These are phyloP conservation scores for Prolemur simus DNA, from an alignment of 2,113 vertebrate species.

Conservation along the genomic window DNA sequence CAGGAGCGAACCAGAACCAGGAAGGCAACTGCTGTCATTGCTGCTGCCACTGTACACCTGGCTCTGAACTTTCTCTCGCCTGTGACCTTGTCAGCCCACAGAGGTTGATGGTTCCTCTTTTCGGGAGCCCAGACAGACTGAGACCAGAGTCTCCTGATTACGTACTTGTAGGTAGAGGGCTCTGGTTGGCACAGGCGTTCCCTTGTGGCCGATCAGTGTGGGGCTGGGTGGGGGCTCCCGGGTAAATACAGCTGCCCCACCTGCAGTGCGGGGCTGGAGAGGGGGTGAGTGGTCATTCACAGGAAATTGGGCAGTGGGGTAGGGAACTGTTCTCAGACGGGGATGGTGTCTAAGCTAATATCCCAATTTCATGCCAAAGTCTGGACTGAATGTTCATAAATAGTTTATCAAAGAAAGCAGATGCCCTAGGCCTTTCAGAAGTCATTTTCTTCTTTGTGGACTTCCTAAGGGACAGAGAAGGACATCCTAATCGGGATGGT, in stretches of 20 bases:
- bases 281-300: background rate
- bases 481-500: background rate
- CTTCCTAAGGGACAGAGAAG: background rate
- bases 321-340: background rate
- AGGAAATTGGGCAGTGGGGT: background rate
- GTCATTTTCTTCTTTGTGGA: background rate
- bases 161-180: background rate
- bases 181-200: background rate
- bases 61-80: background rate
- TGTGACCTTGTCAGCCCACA: background rate
- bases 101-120: background rate
- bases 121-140: background rate
- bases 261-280: fast-evolving
- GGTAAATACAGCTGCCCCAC: background rate
- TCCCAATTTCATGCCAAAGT: background rate
- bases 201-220: background rate
- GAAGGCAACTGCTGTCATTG: no score
- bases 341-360: background rate
- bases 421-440: background rate
- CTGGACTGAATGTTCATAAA: background rate
- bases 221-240: background rate
- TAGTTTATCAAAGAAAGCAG: background rate
- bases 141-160: background rate
- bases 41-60: background rate
- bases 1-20: background rate